Conservation (phyloP, 2,797 vertebrate species). For the Microctenopoma lineatum region DNA sequence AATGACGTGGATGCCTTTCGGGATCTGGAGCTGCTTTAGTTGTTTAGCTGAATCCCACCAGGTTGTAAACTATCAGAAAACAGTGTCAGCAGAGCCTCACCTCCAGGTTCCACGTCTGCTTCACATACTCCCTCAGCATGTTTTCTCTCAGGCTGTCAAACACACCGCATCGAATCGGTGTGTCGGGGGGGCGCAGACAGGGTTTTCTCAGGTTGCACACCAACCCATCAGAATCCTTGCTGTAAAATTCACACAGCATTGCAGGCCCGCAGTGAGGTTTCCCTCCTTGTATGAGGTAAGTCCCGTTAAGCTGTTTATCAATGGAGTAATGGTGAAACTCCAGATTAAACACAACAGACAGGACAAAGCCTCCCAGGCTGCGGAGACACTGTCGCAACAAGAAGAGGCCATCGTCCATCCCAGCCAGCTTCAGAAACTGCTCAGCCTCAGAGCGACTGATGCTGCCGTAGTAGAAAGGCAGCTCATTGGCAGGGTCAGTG, state of each 20-base stretch:
- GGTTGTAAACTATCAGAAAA: background rate
- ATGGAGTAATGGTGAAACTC: conserved; percentile 93
- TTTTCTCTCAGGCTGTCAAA: conserved; percentile 92
- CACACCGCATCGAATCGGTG: conserved; percentile 82
- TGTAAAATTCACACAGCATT: conserved; percentile 96
- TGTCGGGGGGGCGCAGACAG: conserved; percentile 87
- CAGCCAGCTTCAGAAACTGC: conserved; percentile 92
- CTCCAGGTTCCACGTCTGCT: conserved; percentile 94
- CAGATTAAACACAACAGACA: conserved; percentile 89
- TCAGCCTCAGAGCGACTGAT: conserved; percentile 92
- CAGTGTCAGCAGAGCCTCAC: conserved; percentile 76
- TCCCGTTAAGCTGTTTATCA: conserved; percentile 94
- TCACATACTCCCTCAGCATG: conserved; percentile 94
- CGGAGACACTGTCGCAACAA: conserved; percentile 94
- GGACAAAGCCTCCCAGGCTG: conserved; percentile 94
- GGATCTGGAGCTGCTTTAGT: conserved; percentile 27
- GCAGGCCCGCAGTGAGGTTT: conserved; percentile 93
- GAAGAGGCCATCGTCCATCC: conserved; percentile 94
- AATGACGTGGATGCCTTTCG: no score
- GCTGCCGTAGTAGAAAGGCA: conserved; percentile 97
- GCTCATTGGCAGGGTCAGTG: conserved; percentile 88
- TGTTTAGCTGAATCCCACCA: conserved; percentile 22
- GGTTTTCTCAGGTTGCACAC: conserved; percentile 90
- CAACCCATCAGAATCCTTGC: conserved; percentile 92
- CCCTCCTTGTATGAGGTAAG: conserved; percentile 90